Evolutionary conservation across 37 sponge, comb jelly and placozoan species (phyloP).

Genomic region (Oopsacas minuta): DNA sequence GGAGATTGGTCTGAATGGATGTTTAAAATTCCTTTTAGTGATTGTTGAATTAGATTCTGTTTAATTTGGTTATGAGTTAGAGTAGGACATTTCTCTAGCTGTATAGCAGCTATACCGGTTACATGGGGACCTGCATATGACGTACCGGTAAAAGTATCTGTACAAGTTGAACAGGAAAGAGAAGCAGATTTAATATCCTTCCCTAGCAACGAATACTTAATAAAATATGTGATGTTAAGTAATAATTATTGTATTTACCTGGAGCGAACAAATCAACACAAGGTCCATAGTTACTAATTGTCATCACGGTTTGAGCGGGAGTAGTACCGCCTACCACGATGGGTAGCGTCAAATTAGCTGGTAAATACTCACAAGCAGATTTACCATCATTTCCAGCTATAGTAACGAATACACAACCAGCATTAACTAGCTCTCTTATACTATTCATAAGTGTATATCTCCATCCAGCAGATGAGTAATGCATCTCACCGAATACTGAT

Average conservation of each 20-base stretch:
- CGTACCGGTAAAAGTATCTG: background rate
- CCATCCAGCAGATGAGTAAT: background rate
- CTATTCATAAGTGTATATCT: background rate
- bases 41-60: background rate
- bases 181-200: background rate
- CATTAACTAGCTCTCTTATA: background rate
- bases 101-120: background rate
- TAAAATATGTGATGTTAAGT: background rate
- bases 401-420: conserved; percentile 13
- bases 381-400: conserved; percentile 13
- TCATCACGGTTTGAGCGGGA: background rate
- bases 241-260: background rate
- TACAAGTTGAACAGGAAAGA: background rate
- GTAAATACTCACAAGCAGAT: conserved; percentile 7
- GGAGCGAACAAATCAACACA: conserved; percentile 5
- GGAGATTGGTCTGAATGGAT: background rate
- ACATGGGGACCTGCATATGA: background rate
- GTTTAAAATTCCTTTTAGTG: background rate
- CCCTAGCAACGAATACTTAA: background rate
- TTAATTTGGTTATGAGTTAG: background rate
- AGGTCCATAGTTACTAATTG: background rate
- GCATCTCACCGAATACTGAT: background rate
- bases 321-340: conserved; percentile 10
- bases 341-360: background rate
- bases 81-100: background rate